These are phyloP conservation scores for Solenopsis invicta DNA, from an alignment of 1,140 invertebrate genomes.

Conservation along the genomic window DNA sequence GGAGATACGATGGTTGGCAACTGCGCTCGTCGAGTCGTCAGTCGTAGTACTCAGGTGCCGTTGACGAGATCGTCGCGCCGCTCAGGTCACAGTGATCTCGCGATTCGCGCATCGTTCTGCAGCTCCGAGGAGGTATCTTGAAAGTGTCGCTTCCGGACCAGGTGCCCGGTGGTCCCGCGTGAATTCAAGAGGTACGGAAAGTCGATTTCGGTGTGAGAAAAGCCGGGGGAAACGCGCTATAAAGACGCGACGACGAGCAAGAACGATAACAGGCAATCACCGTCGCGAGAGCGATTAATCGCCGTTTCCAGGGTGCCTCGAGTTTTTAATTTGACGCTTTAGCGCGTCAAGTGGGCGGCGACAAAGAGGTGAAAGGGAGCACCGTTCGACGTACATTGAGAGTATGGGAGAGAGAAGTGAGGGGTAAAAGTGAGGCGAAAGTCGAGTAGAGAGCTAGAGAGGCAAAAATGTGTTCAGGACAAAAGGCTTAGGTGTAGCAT, in stretches of 20 bases:
- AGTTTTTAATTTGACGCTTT: conserved; percentile 81
- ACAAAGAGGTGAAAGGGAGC: conserved; percentile 35
- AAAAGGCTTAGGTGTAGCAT: conserved; percentile 69
- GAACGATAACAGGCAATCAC: conserved; percentile 60
- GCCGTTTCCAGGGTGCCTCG: conserved; percentile 64
- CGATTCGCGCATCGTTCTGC: conserved; percentile 22
- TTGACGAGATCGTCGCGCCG: conserved; percentile 67
- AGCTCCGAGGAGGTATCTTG: conserved; percentile 38
- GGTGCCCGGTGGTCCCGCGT: conserved; percentile 24
- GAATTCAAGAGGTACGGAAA: conserved; percentile 13
- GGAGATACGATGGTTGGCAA: conserved; percentile 75
- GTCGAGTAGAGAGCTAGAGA: conserved; percentile 32
- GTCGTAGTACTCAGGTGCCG: conserved; percentile 76
- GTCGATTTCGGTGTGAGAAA: background rate
- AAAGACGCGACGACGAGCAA: conserved; percentile 34
- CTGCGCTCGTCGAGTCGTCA: conserved; percentile 66
- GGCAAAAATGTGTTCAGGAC: conserved; percentile 59
- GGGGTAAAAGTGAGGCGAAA: conserved; percentile 45
- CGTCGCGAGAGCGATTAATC: conserved; percentile 60
- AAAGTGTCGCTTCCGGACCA: conserved; percentile 18
- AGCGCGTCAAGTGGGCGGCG: conserved; percentile 71
- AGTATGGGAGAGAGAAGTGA: conserved; percentile 42
- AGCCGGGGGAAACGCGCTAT: conserved; percentile 1
- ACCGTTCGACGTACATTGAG: background rate
- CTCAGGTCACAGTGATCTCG: conserved; percentile 59